Percentiles rank a stretch among this genome's conserved stretches.
Conservation (phyloP, 2,113 vertebrate genomes). For the Chloropsis hardwickii region DNA sequence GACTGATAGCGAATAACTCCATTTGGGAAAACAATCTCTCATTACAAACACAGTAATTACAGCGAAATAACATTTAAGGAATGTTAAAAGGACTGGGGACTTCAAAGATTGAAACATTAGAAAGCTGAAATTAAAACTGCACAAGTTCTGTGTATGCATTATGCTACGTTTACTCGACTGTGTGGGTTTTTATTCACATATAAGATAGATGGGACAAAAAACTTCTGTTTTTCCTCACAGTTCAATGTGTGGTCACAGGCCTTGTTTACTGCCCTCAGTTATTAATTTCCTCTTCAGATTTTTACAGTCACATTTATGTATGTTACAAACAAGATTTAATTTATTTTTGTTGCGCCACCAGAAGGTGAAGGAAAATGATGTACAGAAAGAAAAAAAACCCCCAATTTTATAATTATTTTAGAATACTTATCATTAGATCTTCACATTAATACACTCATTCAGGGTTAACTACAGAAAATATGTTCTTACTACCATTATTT, state of each 20-base stretch:
- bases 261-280: conserved; percentile 2
- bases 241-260: conserved; percentile 8
- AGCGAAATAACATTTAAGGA: conserved; percentile 20
- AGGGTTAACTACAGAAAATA: background rate
- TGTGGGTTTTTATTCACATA: background rate
- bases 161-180: background rate
- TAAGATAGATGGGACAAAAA: background rate
- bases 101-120: conserved; percentile 18
- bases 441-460: background rate
- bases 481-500: background rate
- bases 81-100: conserved; percentile 6
- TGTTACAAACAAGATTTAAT: background rate
- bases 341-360: background rate
- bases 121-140: conserved; percentile 9
- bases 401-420: background rate
- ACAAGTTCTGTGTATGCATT: background rate
- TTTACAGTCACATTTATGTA: background rate
- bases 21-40: background rate
- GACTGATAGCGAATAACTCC: background rate
- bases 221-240: conserved; percentile 4
- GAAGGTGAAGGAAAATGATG: background rate
- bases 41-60: background rate
- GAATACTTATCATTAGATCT: background rate
- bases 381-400: background rate
- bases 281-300: conserved; percentile 21